Evolutionary conservation across 2,888 invertebrate species (phyloP).

Genomic region (Formica aserva): DNA sequence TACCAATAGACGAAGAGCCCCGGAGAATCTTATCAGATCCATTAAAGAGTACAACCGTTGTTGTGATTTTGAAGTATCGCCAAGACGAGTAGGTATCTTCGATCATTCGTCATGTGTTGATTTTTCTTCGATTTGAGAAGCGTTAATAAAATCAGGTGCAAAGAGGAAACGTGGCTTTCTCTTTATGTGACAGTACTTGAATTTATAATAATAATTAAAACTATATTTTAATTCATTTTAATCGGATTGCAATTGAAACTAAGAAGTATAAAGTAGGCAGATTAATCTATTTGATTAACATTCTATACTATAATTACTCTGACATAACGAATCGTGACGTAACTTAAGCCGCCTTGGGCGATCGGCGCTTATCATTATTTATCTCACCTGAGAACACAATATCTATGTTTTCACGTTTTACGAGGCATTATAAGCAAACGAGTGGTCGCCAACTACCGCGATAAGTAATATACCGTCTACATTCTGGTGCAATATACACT

Average conservation of each 20-base stretch:
- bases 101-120: constrained; percentile 67
- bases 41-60: constrained; percentile 77
- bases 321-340: neutral
- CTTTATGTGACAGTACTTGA: neutral
- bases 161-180: neutral
- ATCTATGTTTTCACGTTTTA: constrained; percentile 24
- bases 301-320: neutral
- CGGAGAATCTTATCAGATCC: constrained; percentile 76
- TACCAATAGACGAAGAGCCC: constrained; percentile 77
- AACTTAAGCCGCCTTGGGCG: neutral
- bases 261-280: neutral
- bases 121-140: constrained; percentile 46
- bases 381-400: neutral
- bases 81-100: constrained; percentile 67
- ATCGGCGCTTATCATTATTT: constrained; percentile 7
- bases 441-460: neutral
- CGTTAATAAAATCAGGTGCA: constrained; percentile 54
- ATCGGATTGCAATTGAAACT: neutral
- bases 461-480: constrained; percentile 33
- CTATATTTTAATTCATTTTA: neutral
- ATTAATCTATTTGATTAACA: neutral
- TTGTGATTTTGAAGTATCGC: constrained; percentile 74
- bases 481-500: constrained; percentile 45
- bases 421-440: constrained; percentile 38
- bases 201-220: neutral